Evolutionary conservation across 2,888 invertebrate species (phyloP), one percentile per base, ranked within the genome.

Genomic region (Acleris emargana): DNA sequence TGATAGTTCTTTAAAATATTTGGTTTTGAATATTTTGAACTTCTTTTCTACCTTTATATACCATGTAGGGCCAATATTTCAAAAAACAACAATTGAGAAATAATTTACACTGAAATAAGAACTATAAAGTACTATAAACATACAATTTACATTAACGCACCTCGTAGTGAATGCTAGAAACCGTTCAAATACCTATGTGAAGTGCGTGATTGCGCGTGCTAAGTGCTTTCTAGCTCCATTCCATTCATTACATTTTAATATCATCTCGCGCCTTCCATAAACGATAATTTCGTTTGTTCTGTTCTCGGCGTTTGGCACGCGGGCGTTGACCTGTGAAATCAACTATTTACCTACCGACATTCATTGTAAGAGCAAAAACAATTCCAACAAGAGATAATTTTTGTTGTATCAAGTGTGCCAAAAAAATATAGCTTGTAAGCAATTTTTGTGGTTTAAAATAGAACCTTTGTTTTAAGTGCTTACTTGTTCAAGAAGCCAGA

Each of bases 301-400:
- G 85, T 87, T 88, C 89, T 89, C 84, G 82, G 83, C 83, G 87
- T 89, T 89, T 84, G 83, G 85, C 83, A 73, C 77, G 79, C 79
- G 89, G 87, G 88, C 87, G 76, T 77, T 74, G 88, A 87, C 86
- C 87, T 77, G 72, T 72, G 78, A 83, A 82, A 82, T 84, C 82
- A 83, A 81, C 83, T 84, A 76, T 85, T 84, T 85, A 80, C 79
- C 69, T 85, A 80, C 79, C 69, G 78, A 78, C 79, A 79, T 81
- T 76, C 45, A 45, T 60, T 68, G 70, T 76, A 75, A 77, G 78
- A 68, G 71, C 76, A 72, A 76, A 82, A 81, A 81, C 81, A 77
- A 76, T 78, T 77, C 76, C 73, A 62, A 73, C 72, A 69, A 62
- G 68, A 60, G 58, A 68, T 69, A 59, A 55, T 68, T 76, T 74